Base-by-base conservation (phyloP, 2,797 vertebrate genomes). In the Propithecus perrieri region DNA sequence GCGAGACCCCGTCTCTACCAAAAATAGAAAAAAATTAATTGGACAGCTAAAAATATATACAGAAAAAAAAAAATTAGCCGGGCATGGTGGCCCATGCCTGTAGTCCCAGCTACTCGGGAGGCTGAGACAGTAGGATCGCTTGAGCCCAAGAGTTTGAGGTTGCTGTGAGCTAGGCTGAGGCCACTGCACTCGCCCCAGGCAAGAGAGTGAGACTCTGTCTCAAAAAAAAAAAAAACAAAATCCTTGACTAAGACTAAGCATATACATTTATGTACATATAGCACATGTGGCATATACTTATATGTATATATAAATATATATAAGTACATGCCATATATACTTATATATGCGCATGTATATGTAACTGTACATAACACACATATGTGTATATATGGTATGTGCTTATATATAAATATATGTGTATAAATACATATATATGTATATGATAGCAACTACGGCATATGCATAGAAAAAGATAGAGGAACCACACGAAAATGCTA, bases 401-500 rank as follows among this genome's bases (percentile, higher is more conserved):
- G 63, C 5, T 67, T 78, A 43, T 46, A 17, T 22, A 8, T 8
- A 50, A 50, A 2, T 50, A 69, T 24, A 50, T 59, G 33, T 78
- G 4, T 78, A 17, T 71, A 30, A 35, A 61, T 11, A 14, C 75
- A 50, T 33, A 38, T 57, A 89, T 38, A 89, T 6, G 4, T 85
- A 33, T 18, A 50, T 80, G 22, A 80, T 61, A 83, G 35, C 28
- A 85, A 95, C n/a, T 69, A 65, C 75, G 72, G 28, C 33, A 83
- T 59, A 71, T 72, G 9, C 20, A 84, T 46, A 94, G 85, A 33
- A 41, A 91, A 97, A 92, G 67, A 48, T 63, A 24, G 46, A 91
- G 55, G 35, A 94, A 61, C n/a, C 46, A 93, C 6, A 85, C 43
- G 55, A 89, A 84, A 97, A 96, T 94, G 35, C 24, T 79, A 84